These are phyloP conservation scores for Chloebia gouldiae DNA, from an alignment of 2,113 vertebrate genomes.

Conservation along the genomic window DNA sequence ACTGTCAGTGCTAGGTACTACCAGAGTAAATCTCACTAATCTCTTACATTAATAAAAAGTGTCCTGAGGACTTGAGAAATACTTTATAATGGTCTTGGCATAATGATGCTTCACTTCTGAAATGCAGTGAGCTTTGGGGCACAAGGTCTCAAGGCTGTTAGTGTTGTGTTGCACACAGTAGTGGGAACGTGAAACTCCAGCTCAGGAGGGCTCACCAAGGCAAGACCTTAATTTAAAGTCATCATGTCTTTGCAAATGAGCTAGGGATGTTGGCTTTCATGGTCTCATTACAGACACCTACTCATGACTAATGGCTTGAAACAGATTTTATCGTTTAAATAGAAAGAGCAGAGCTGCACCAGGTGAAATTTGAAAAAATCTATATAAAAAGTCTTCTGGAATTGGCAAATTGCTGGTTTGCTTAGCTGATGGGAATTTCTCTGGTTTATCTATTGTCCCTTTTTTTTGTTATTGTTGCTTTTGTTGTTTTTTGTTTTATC, in stretches of 20 bases:
- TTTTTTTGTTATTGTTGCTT: neutral
- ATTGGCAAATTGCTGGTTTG: neutral
- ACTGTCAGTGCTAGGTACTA: neutral
- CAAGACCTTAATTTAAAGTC: conserved; percentile 7
- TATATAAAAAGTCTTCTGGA: neutral
- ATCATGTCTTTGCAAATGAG: neutral
- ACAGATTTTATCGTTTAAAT: neutral
- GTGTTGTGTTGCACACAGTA: neutral
- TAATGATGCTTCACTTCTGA: neutral
- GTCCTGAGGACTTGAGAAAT: neutral
- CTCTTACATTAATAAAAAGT: neutral
- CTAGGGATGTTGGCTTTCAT: neutral
- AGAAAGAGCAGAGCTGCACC: neutral
- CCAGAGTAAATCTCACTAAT: neutral
- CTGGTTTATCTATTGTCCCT: neutral
- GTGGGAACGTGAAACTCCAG: neutral
- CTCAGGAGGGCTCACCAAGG: neutral
- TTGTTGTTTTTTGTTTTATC: neutral
- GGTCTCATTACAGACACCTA: neutral
- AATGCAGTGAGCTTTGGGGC: neutral
- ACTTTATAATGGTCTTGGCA: neutral
- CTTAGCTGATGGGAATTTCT: neutral
- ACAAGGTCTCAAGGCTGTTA: neutral
- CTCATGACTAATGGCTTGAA: conserved; percentile 31
- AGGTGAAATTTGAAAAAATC: neutral